phyloP scores from a whole-genome alignment of 2,797 vertebrate species.

The Lagorchestes hirsutus region DNA sequence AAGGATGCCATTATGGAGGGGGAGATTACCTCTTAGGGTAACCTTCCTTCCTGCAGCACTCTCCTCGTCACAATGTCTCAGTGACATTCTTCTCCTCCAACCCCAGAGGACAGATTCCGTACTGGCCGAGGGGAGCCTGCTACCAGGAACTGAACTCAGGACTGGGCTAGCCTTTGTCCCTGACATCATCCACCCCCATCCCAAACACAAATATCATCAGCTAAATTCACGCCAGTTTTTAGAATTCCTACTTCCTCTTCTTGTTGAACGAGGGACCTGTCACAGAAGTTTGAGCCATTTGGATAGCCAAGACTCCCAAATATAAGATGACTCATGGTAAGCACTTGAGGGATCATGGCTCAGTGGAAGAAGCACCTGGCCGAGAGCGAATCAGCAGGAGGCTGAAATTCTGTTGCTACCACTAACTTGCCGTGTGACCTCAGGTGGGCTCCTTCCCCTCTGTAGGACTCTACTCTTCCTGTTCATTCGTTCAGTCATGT shows the following conservation, averaged over 20 bases:
- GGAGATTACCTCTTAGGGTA: not conserved
- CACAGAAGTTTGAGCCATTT: not conserved
- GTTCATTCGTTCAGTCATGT: not conserved
- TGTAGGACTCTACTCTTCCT: not conserved
- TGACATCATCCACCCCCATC: not conserved
- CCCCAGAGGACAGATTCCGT: not conserved
- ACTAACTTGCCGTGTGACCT: not conserved
- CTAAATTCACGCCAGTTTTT: not conserved
- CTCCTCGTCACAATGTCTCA: not conserved
- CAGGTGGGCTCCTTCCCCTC: not conserved
- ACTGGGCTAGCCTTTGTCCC: not conserved
- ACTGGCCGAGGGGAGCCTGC: not conserved
- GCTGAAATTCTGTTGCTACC: not conserved
- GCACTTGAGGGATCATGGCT: not conserved
- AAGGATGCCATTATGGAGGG: not conserved
- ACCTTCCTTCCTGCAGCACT: not conserved
- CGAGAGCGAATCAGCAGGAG: not conserved
- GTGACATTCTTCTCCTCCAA: not conserved
- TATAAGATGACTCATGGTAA: not conserved
- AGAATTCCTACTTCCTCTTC: not conserved
- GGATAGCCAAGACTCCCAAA: not conserved
- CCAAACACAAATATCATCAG: not conserved
- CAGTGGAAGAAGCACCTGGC: not conserved
- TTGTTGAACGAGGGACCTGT: not conserved
- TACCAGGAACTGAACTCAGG: not conserved